Conservation (phyloP, 35 echinoderm and acorn worm genomes). For the Diadema setosum region DNA sequence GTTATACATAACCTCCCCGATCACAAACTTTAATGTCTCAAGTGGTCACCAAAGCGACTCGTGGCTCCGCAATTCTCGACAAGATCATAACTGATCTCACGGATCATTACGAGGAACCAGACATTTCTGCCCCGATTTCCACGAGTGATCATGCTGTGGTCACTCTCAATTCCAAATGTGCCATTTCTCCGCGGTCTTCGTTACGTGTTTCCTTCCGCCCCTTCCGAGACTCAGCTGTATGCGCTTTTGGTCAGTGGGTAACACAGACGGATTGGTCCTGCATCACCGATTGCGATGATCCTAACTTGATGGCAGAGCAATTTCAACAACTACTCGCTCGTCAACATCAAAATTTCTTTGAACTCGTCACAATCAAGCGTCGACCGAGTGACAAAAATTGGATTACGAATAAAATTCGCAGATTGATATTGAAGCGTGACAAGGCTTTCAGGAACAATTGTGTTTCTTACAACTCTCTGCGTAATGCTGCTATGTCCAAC, state of each 20-base stretch:
- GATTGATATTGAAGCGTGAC: neutral
- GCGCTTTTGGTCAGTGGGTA: neutral
- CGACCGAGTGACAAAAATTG: neutral
- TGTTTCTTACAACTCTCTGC: neutral
- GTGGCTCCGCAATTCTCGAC: neutral
- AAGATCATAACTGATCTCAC: neutral
- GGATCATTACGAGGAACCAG: neutral
- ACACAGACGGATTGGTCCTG: neutral
- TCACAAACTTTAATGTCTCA: neutral
- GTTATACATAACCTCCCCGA: too few species aligned
- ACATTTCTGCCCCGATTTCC: neutral
- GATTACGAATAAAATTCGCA: neutral
- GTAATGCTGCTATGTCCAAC: neutral
- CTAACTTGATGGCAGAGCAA: neutral
- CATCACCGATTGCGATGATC: neutral
- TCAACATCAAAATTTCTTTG: neutral
- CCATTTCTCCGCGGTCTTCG: neutral
- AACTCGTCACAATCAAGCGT: neutral
- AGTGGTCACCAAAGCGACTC: neutral
- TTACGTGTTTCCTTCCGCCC: neutral
- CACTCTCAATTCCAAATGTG: neutral
- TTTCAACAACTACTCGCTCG: neutral
- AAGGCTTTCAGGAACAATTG: neutral
- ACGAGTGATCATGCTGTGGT: neutral
- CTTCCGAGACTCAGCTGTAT: neutral